Conservation (phyloP, 2,113 vertebrate species). For the Nesogale talazaci region DNA sequence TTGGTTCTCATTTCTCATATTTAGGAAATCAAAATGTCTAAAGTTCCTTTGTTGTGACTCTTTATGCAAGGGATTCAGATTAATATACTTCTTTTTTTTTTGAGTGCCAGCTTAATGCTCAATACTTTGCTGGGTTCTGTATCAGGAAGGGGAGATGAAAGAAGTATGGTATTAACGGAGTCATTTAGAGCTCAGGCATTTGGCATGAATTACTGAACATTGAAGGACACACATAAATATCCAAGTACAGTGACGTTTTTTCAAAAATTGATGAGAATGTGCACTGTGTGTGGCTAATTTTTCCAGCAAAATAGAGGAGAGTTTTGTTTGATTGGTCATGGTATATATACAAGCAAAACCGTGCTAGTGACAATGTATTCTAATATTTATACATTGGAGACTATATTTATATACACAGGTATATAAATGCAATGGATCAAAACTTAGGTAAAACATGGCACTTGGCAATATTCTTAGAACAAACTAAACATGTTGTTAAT, state of each 20-base stretch:
- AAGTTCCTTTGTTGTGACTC: conserved; percentile 39
- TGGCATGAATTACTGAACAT: conserved; percentile 45
- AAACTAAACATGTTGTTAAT: background rate
- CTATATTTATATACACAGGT: background rate
- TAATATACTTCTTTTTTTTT: conserved; percentile 1
- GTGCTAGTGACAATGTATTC: conserved; percentile 1
- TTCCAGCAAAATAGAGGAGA: conserved; percentile 44
- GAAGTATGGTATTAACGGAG: background rate
- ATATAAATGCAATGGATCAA: background rate
- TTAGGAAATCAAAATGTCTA: conserved; percentile 24
- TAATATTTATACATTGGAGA: conserved; percentile 48
- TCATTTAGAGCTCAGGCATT: conserved; percentile 53
- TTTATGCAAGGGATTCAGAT: conserved; percentile 33
- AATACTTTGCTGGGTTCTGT: background rate
- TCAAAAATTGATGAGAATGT: conserved; percentile 38
- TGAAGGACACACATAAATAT: conserved; percentile 55
- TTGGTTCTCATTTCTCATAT: conserved; percentile 39
- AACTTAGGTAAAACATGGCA: background rate
- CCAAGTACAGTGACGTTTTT: conserved; percentile 41
- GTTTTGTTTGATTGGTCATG: conserved; percentile 36
- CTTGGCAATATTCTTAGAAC: background rate
- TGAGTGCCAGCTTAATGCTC: background rate
- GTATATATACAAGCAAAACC: background rate
- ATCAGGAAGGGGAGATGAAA: conserved; percentile 61
- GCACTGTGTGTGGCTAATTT: conserved; percentile 45